phyloP scores from a whole-genome alignment of 1,140 invertebrate genomes.

The Brachionus sp. region DNA sequence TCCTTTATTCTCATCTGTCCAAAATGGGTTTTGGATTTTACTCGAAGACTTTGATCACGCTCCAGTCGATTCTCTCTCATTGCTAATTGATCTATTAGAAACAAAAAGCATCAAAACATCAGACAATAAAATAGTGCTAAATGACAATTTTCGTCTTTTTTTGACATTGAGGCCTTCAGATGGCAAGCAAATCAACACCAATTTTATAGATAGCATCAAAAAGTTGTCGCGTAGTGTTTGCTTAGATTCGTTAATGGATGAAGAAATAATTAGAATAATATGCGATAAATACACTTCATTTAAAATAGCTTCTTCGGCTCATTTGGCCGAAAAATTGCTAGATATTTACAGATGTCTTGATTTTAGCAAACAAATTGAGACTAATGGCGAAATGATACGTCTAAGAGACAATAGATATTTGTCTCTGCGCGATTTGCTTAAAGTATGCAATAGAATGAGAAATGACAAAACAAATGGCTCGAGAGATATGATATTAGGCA shows the following conservation, averaged over 20 bases:
- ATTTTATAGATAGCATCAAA: slow-evolving; percentile 33
- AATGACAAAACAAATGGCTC: neutral
- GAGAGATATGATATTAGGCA: neutral
- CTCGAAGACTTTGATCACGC: slow-evolving; percentile 93
- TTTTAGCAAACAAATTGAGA: neutral
- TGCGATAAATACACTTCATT: neutral
- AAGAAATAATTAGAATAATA: slow-evolving; percentile 18
- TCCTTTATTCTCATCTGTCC: slow-evolving; percentile 70
- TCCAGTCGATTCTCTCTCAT: slow-evolving; percentile 82
- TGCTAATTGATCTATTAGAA: slow-evolving; percentile 79
- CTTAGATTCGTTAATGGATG: neutral
- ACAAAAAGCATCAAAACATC: slow-evolving; percentile 65
- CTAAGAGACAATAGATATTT: neutral
- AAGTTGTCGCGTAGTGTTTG: neutral
- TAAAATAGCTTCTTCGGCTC: neutral
- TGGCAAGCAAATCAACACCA: neutral
- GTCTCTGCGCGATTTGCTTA: slow-evolving; percentile 4
- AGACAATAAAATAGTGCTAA: neutral
- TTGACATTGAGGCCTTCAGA: slow-evolving; percentile 12
- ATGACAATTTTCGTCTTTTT: slow-evolving; percentile 27
- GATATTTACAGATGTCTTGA: neutral
- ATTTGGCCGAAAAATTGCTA: neutral
- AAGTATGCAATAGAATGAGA: slow-evolving; percentile 14
- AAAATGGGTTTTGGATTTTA: slow-evolving; percentile 82
- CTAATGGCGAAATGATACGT: neutral